Conservation (phyloP, 2,113 vertebrate species). For the Podarcis raffonei region DNA sequence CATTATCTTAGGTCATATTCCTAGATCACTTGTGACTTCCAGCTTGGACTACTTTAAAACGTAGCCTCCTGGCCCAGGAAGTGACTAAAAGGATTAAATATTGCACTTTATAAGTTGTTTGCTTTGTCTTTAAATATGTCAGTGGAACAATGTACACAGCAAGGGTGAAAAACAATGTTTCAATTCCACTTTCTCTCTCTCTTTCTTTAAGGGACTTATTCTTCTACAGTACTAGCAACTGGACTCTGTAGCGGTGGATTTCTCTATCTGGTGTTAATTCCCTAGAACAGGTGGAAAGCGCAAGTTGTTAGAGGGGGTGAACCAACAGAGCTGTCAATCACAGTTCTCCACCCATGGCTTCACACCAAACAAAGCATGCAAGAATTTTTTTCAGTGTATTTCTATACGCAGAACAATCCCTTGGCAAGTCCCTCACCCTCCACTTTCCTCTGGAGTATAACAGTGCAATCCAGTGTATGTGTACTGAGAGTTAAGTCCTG, state of each 20-base stretch:
- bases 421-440: neutral
- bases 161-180: neutral
- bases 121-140: neutral
- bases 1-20: neutral
- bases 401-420: neutral
- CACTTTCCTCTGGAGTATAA: neutral
- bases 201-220: neutral
- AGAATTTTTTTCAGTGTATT: neutral
- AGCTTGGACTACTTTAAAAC: neutral
- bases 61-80: neutral
- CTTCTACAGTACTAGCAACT: neutral
- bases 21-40: neutral
- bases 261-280: neutral
- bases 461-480: neutral
- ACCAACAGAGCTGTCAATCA: neutral
- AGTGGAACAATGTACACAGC: neutral
- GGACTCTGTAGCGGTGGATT: neutral
- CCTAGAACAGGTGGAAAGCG: neutral
- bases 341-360: neutral
- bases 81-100: neutral
- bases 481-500: neutral
- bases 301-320: neutral
- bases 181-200: neutral
- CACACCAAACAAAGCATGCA: neutral
- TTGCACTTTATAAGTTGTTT: neutral